phyloP scores from a whole-genome alignment of 2,797 vertebrate species.

The Mus spretus region DNA sequence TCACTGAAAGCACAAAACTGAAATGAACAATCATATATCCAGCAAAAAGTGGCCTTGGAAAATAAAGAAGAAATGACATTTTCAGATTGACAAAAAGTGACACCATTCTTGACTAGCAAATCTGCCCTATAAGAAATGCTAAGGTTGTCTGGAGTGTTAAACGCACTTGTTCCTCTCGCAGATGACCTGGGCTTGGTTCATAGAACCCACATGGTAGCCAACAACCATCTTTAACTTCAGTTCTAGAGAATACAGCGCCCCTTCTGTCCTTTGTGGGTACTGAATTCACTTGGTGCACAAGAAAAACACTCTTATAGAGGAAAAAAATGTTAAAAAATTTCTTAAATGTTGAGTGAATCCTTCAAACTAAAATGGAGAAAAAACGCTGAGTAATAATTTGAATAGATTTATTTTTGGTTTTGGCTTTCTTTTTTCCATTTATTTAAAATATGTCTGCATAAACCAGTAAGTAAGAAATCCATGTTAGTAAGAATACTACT shows the following conservation, averaged over 20 bases:
- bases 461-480: not conserved
- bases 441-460: conserved; percentile 34
- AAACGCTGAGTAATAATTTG: not conserved
- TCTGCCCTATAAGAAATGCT: not conserved
- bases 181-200: not conserved
- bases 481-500: not conserved
- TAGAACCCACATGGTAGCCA: not conserved
- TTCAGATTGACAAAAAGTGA: not conserved
- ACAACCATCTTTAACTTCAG: not conserved
- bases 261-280: not conserved
- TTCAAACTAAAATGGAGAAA: conserved; percentile 8
- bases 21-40: not conserved
- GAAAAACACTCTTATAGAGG: not conserved
- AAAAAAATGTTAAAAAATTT: not conserved
- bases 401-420: not conserved
- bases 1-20: not conserved
- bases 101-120: not conserved
- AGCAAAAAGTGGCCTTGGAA: not conserved
- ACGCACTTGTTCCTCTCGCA: not conserved
- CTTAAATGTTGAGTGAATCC: not conserved
- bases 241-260: not conserved
- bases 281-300: not conserved
- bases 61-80: not conserved
- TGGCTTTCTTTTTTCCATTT: not conserved
- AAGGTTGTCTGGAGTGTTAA: not conserved